Conservation (phyloP, 2,797 vertebrate species). For the Tympanoctomys barrerae region DNA sequence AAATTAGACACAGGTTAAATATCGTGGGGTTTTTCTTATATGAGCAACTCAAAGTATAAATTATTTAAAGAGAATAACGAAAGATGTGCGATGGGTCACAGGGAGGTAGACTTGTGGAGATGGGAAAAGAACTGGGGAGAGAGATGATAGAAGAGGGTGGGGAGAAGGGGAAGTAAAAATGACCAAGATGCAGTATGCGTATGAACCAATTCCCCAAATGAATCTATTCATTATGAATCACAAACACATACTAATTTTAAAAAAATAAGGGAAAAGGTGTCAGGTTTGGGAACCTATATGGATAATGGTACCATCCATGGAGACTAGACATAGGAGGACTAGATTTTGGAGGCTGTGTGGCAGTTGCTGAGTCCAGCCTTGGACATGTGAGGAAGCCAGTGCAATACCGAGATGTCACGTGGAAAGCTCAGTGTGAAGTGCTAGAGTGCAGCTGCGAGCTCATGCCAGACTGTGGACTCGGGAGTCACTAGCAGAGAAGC, state of each 20-base stretch:
- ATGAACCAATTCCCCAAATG: not conserved
- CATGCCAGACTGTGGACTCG: not conserved
- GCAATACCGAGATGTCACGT: not conserved
- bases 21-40: not conserved
- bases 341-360: not conserved
- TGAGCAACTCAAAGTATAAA: not conserved
- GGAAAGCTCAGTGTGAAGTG: not conserved
- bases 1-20: not conserved
- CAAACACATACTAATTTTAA: not conserved
- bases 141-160: not conserved
- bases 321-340: slow-evolving; percentile 1
- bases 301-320: not conserved
- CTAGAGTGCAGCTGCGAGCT: not conserved
- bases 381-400: not conserved
- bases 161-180: not conserved
- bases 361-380: not conserved
- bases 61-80: not conserved
- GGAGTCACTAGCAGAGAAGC: slow-evolving; percentile 9
- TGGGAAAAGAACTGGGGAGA: not conserved
- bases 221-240: not conserved
- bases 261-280: not conserved
- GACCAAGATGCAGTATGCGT: not conserved
- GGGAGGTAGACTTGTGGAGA: not conserved
- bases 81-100: not conserved
- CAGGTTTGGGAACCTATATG: not conserved